Percentiles rank a stretch among this genome's conserved stretches.
These are phyloP conservation scores for Phoebastria nigripes DNA, from an alignment of 2,797 vertebrate genomes.

Conservation along the genomic window DNA sequence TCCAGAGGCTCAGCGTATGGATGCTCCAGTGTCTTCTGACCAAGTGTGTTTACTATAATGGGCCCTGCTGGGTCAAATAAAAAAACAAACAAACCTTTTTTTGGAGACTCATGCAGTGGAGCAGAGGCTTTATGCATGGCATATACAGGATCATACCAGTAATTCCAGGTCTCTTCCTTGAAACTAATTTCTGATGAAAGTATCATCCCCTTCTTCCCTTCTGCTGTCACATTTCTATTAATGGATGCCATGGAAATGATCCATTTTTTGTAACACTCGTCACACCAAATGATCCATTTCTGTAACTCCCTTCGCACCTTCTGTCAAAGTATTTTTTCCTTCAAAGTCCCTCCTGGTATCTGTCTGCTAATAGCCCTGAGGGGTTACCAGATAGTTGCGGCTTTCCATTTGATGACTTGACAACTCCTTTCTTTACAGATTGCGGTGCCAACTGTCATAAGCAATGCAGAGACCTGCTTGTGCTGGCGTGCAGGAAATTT, in stretches of 20 bases:
- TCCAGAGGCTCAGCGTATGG: not conserved
- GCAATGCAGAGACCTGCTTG: constrained; percentile 92
- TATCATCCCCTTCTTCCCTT: not conserved
- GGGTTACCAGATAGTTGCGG: not conserved
- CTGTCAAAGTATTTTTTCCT: not conserved
- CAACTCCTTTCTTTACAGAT: constrained; percentile 75
- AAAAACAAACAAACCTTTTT: not conserved
- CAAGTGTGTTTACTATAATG: not conserved
- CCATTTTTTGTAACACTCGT: not conserved
- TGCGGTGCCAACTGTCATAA: constrained; percentile 97
- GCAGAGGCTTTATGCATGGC: not conserved
- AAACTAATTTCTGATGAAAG: not conserved
- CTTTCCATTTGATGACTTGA: not conserved
- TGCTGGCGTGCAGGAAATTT: constrained; percentile 91
- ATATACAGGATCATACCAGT: not conserved
- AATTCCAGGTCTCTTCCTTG: not conserved
- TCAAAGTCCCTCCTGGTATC: not conserved
- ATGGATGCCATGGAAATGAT: not conserved
- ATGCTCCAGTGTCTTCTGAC: not conserved
- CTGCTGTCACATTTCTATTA: not conserved
- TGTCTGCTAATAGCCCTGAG: not conserved
- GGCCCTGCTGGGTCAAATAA: not conserved
- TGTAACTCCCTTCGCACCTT: not conserved
- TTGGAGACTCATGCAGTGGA: not conserved
- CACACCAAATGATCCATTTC: not conserved